Percentiles rank a stretch among this genome's conserved stretches.
Conservation (phyloP, 2,888 invertebrate species). For the Chrysomela aeneicollis region DNA sequence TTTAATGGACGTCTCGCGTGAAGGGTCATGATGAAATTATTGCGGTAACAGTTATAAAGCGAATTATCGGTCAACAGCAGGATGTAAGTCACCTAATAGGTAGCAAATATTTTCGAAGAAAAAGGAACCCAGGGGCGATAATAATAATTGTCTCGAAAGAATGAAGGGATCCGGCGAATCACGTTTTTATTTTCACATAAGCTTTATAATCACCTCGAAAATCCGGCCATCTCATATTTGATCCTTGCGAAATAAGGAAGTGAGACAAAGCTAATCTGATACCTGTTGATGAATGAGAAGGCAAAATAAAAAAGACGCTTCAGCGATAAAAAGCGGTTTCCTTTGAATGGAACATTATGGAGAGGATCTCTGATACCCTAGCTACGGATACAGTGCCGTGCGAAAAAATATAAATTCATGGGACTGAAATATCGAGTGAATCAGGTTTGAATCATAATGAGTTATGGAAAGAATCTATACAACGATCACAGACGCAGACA, state of each 20-base stretch:
- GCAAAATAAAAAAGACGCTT: conserved; percentile 48
- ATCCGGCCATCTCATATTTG: conserved; percentile 32
- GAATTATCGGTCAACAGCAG: background rate
- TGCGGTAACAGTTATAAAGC: background rate
- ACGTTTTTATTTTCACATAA: conserved; percentile 23
- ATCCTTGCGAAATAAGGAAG: conserved; percentile 33
- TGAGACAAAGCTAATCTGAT: conserved; percentile 51
- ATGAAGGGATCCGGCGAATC: background rate
- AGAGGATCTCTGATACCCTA: conserved; percentile 47
- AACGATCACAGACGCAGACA: too few species aligned
- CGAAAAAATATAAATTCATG: background rate
- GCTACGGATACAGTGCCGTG: conserved; percentile 26
- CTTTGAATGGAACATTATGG: conserved; percentile 48
- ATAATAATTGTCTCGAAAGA: background rate
- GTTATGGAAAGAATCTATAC: too few species aligned
- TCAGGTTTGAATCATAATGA: too few species aligned
- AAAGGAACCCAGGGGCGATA: too few species aligned
- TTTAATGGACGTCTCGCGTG: conserved; percentile 30
- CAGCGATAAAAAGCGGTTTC: conserved; percentile 51
- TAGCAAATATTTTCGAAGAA: too few species aligned
- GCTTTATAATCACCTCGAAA: conserved; percentile 29
- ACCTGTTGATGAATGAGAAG: conserved; percentile 53
- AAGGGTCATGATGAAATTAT: conserved; percentile 1
- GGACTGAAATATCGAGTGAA: background rate
- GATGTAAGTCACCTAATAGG: too few species aligned